Evolutionary conservation across 2,797 vertebrate genomes (phyloP).

Genomic region (Gallinago stenura): DNA sequence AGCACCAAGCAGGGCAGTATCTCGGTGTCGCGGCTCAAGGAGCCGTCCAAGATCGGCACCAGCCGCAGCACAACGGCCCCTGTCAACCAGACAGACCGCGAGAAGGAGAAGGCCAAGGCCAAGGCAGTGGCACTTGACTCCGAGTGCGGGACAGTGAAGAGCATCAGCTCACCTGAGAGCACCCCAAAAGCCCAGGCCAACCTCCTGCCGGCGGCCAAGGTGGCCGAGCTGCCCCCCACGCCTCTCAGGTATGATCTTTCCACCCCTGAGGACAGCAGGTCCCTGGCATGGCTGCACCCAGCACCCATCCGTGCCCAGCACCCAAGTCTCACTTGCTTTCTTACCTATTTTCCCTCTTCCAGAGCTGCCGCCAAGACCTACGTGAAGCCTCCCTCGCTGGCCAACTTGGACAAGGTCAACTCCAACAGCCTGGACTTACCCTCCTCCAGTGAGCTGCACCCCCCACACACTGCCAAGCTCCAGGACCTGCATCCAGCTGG

Average conservation of each 20-base stretch:
- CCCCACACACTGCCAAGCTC: constrained; percentile 81
- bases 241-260: constrained; percentile 85
- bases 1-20: constrained; percentile 82
- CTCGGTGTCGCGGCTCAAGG: constrained; percentile 88
- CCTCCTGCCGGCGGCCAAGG: constrained; percentile 82
- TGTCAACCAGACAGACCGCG: constrained; percentile 95
- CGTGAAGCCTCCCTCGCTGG: constrained; percentile 89
- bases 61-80: constrained; percentile 81
- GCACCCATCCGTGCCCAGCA: neutral
- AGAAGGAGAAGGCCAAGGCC: constrained; percentile 95
- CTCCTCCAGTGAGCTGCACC: constrained; percentile 77
- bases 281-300: rapidly evolving
- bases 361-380: constrained; percentile 89
- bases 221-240: constrained; percentile 85
- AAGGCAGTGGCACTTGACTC: constrained; percentile 91
- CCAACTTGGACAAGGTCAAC: constrained; percentile 92
- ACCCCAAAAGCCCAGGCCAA: constrained; percentile 85
- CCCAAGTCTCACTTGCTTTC: neutral
- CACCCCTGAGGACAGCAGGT: rapidly evolving
- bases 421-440: constrained; percentile 90
- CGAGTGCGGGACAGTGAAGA: constrained; percentile 81
- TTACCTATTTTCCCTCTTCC: neutral
- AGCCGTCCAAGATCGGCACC: constrained; percentile 83
- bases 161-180: constrained; percentile 84
- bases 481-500: constrained; percentile 81